A percentile compares a stretch with the other conserved stretches of the same genome.
Conservation (phyloP, 2,797 vertebrate genomes). For the Nyctibius grandis region DNA sequence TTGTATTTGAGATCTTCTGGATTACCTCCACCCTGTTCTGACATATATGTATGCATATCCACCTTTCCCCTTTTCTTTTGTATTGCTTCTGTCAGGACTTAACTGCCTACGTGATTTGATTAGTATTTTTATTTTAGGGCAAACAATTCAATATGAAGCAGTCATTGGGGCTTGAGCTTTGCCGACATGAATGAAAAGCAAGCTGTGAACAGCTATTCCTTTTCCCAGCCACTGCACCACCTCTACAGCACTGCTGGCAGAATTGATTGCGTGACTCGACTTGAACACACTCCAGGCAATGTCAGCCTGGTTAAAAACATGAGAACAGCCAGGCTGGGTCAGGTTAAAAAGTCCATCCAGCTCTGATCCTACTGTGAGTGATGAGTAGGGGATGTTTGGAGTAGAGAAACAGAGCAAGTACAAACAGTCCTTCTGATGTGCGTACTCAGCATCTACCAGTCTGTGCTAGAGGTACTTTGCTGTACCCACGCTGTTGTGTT, state of each 20-base stretch:
- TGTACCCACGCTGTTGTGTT: background rate
- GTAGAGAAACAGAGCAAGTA: background rate
- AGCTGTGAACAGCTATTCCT: conserved; percentile 18
- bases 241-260: background rate
- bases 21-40: background rate
- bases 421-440: background rate
- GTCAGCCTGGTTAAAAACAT: conserved; percentile 9
- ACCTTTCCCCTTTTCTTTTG: background rate
- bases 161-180: conserved; percentile 6
- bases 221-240: background rate
- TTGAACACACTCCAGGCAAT: conserved; percentile 25
- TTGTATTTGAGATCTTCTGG: background rate
- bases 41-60: background rate
- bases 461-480: background rate
- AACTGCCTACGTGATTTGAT: background rate
- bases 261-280: background rate
- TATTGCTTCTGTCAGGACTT: background rate
- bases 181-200: background rate
- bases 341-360: conserved; percentile 20
- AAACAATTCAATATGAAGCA: background rate
- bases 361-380: background rate
- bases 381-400: background rate
- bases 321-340: conserved; percentile 2
- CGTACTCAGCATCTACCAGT: background rate
- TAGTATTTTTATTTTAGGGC: background rate